These are phyloP conservation scores for Nymphalis polychloros DNA, from an alignment of 2,888 invertebrate genomes.

Conservation along the genomic window DNA sequence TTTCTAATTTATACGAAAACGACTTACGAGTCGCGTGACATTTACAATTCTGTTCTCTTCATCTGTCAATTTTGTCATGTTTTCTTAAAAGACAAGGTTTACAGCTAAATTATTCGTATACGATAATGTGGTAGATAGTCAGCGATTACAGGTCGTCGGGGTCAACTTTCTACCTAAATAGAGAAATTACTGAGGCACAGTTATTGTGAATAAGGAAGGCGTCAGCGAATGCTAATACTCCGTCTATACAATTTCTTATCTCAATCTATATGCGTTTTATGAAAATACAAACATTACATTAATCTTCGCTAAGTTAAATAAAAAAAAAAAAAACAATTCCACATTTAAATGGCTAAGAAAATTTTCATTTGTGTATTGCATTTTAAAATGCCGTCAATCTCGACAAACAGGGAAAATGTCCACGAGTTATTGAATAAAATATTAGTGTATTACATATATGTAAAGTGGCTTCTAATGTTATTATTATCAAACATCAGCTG, in stretches of 20 bases:
- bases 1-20: constrained; percentile 5
- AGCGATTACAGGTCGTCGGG: constrained; percentile 47
- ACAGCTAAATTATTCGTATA: constrained; percentile 29
- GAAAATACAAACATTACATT: not conserved
- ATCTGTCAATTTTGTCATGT: constrained; percentile 27
- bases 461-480: constrained; percentile 23
- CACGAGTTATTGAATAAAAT: constrained; percentile 14
- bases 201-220: constrained; percentile 20
- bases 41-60: constrained; percentile 12
- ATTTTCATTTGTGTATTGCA: not conserved
- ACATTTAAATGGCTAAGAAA: too few species aligned
- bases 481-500: constrained; percentile 32
- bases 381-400: not conserved
- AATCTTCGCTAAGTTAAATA: not conserved
- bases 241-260: constrained; percentile 6
- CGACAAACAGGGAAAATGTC: constrained; percentile 9
- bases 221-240: constrained; percentile 15
- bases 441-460: constrained; percentile 20
- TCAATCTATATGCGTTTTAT: constrained; percentile 3
- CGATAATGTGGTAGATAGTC: constrained; percentile 26
- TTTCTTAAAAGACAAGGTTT: constrained; percentile 20
- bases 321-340: too few species aligned
- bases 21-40: not conserved
- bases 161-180: constrained; percentile 59
- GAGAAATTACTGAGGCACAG: constrained; percentile 45